Conservation (phyloP, 2,888 invertebrate genomes). For the Papilio elwesi region DNA sequence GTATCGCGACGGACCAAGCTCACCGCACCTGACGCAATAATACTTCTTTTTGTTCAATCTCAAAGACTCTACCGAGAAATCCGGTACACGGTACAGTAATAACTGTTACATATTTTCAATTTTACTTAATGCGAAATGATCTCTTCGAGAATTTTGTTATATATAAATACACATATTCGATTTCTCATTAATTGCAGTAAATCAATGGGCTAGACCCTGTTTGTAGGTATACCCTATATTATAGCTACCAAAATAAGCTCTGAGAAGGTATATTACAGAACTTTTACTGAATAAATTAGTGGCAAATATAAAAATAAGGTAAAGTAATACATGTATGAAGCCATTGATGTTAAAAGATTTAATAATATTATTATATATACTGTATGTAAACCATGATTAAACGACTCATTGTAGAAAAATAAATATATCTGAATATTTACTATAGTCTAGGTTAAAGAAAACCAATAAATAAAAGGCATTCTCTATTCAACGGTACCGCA, state of each 20-base stretch:
- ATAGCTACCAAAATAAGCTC: no score
- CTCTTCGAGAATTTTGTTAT: not conserved
- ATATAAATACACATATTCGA: not conserved
- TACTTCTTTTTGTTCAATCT: constrained; percentile 46
- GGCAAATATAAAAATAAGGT: no score
- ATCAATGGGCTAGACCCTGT: not conserved
- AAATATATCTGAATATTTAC: not conserved
- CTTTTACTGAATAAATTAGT: no score
- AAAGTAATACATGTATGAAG: no score
- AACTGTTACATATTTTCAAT: not conserved
- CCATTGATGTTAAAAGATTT: no score
- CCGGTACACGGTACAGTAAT: constrained; percentile 18
- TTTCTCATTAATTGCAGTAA: not conserved
- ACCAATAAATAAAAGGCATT: constrained; percentile 3
- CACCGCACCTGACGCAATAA: constrained; percentile 54
- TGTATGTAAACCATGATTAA: no score
- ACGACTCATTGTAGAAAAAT: not conserved
- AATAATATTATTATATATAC: no score
- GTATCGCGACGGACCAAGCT: constrained; percentile 56
- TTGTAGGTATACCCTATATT: not conserved
- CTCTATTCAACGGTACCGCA: constrained; percentile 30
- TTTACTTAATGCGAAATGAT: constrained; percentile 10
- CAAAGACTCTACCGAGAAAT: constrained; percentile 51
- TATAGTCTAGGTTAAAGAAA: not conserved
- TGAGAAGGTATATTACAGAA: no score